Evolutionary conservation across 2,888 invertebrate species (phyloP).

Genomic region (Chrysotoxum bicinctum): DNA sequence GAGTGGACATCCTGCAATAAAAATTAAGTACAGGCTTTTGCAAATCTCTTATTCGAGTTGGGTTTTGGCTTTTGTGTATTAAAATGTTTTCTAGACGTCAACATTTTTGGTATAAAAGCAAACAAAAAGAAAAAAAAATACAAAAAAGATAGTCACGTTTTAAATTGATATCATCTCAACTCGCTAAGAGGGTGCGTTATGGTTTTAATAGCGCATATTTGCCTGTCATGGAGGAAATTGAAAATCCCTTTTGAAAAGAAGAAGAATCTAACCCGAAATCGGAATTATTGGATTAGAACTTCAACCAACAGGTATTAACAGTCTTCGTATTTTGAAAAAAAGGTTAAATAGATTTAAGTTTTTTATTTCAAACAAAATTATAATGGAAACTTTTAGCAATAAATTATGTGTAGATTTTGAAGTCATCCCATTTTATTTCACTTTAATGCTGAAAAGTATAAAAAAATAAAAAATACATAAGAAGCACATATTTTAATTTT

Average conservation of each 20-base stretch:
- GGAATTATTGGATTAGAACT: background rate
- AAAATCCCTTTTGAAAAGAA: slow-evolving; percentile 6
- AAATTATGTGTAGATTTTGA: too few relatives aligned
- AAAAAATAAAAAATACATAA: too few relatives aligned
- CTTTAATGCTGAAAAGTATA: too few relatives aligned
- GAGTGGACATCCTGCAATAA: slow-evolving; percentile 29
- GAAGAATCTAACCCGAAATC: background rate
- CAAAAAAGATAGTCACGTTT: slow-evolving; percentile 15
- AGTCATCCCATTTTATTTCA: too few relatives aligned
- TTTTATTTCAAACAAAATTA: background rate
- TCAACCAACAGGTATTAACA: background rate
- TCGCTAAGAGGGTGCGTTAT: slow-evolving; percentile 10
- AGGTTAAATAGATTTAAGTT: background rate
- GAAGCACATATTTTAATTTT: too few relatives aligned
- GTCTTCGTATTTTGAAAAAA: background rate
- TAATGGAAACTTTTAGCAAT: background rate
- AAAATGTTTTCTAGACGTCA: background rate
- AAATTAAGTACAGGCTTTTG: background rate
- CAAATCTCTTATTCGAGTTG: slow-evolving; percentile 12
- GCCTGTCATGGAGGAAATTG: slow-evolving; percentile 26
- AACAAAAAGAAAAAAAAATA: background rate
- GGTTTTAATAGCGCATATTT: background rate
- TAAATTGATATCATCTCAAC: slow-evolving; percentile 22
- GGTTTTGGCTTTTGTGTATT: background rate
- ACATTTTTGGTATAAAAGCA: background rate